A percentile compares a stretch with the other conserved stretches of the same genome.
Conservation (phyloP, 2,888 invertebrate genomes). For the Acleris laterana region DNA sequence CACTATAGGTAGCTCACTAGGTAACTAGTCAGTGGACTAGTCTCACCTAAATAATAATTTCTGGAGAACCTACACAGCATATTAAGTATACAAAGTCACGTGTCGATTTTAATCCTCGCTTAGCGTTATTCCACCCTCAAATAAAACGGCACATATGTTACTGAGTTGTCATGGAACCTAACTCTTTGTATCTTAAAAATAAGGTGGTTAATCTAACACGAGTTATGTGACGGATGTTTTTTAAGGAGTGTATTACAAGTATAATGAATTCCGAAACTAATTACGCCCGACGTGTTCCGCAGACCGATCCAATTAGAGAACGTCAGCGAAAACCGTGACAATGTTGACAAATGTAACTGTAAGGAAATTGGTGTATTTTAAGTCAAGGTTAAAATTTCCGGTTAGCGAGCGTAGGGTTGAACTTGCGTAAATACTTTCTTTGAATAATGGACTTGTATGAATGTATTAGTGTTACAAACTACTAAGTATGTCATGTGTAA, state of each 20-base stretch:
- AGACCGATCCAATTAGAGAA: slow-evolving; percentile 18
- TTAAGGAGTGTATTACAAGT: no score
- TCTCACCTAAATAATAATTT: neutral
- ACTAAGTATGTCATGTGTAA: no score
- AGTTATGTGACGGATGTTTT: no score
- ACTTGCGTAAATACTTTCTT: neutral
- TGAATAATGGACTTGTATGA: no score
- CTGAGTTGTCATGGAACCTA: neutral
- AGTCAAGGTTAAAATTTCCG: slow-evolving; percentile 9
- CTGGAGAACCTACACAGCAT: slow-evolving; percentile 10
- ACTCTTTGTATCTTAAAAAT: no score
- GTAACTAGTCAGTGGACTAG: no score
- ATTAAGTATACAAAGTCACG: slow-evolving; percentile 14
- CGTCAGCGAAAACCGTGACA: slow-evolving; percentile 15
- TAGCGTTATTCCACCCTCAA: slow-evolving; percentile 7
- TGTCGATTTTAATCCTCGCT: slow-evolving; percentile 32
- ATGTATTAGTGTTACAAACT: no score
- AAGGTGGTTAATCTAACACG: no score
- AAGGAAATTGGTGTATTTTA: slow-evolving; percentile 21
- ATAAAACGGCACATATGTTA: no score
- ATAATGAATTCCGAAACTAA: neutral
- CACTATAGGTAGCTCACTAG: no score
- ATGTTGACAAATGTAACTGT: slow-evolving; percentile 25
- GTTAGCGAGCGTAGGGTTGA: neutral
- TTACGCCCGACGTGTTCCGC: slow-evolving; percentile 24